Percentiles rank a stretch among this genome's conserved stretches.
Evolutionary conservation across 1,140 invertebrate species (phyloP).

Genomic region (Elysia chlorotica): DNA sequence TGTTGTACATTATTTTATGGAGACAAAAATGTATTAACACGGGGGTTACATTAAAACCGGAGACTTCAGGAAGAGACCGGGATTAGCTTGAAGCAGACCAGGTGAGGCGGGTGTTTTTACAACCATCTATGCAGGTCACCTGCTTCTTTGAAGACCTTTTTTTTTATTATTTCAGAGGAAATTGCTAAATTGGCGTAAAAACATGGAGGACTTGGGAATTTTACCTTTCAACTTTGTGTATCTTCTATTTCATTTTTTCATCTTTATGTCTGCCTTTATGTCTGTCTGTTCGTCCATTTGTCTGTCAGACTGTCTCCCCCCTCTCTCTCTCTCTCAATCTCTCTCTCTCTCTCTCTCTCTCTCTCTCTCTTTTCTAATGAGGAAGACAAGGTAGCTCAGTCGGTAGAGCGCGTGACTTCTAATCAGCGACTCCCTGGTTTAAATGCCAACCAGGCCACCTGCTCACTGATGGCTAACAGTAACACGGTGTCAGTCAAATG

Average conservation of each 20-base stretch:
- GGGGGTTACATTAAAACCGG: too few species aligned
- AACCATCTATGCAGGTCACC: neutral
- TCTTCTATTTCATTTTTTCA: constrained; percentile 6
- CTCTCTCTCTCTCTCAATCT: neutral
- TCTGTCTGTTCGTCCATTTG: neutral
- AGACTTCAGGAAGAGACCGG: too few species aligned
- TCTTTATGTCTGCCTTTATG: neutral
- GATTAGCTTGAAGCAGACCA: too few species aligned
- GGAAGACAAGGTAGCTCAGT: too few species aligned
- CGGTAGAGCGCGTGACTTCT: neutral
- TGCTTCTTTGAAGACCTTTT: neutral
- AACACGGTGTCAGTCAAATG: neutral
- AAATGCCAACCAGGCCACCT: too few species aligned
- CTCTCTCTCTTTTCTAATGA: neutral
- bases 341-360: neutral
- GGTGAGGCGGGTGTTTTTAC: too few species aligned
- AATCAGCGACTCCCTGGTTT: neutral
- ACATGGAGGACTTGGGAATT: too few species aligned
- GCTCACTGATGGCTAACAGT: neutral
- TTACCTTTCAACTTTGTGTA: neutral
- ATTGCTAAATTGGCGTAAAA: too few species aligned
- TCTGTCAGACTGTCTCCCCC: neutral
- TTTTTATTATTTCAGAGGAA: too few species aligned
- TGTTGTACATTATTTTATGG: too few species aligned
- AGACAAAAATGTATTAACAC: too few species aligned